Evolutionary conservation across 1,140 invertebrate species (phyloP).

Genomic region (Drosophila pruinosa): DNA sequence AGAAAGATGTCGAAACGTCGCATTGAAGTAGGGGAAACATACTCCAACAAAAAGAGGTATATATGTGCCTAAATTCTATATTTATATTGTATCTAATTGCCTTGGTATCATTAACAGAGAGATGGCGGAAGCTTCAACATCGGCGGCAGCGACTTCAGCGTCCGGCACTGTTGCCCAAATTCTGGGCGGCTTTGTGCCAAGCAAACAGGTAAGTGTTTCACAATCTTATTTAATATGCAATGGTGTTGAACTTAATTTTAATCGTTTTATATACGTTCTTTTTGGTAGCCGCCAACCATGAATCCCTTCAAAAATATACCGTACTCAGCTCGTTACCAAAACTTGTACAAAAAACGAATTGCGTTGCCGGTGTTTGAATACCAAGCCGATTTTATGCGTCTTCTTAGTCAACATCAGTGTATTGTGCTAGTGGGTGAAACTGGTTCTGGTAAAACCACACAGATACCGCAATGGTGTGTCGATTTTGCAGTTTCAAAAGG

Average conservation of each 20-base stretch:
- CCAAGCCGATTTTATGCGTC: slow-evolving; percentile 96
- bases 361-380: slow-evolving; percentile 99
- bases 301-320: slow-evolving; percentile 90
- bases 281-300: slow-evolving; percentile 71
- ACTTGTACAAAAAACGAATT: slow-evolving; percentile 93
- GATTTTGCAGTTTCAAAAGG: slow-evolving; percentile 91
- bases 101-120: slow-evolving; percentile 31
- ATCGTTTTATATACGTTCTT: neutral
- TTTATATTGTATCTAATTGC: neutral
- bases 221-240: neutral
- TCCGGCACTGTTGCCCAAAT: slow-evolving; percentile 72
- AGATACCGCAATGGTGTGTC: slow-evolving; percentile 96
- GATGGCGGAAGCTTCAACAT: slow-evolving; percentile 44
- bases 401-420: slow-evolving; percentile 88
- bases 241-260: neutral
- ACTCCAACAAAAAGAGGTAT: slow-evolving; percentile 89
- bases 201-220: slow-evolving; percentile 62
- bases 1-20: slow-evolving; percentile 90
- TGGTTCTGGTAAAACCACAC: slow-evolving; percentile 97
- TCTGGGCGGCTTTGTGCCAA: slow-evolving; percentile 83
- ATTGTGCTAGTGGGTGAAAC: slow-evolving; percentile 90
- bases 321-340: slow-evolving; percentile 92
- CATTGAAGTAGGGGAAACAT: slow-evolving; percentile 92
- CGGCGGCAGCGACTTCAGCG: slow-evolving; percentile 66
- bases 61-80: slow-evolving; percentile 44